Percentiles rank a stretch among this genome's conserved stretches.
phyloP scores from a whole-genome alignment of 2,888 invertebrate genomes.

The Ochropacha duplaris region DNA sequence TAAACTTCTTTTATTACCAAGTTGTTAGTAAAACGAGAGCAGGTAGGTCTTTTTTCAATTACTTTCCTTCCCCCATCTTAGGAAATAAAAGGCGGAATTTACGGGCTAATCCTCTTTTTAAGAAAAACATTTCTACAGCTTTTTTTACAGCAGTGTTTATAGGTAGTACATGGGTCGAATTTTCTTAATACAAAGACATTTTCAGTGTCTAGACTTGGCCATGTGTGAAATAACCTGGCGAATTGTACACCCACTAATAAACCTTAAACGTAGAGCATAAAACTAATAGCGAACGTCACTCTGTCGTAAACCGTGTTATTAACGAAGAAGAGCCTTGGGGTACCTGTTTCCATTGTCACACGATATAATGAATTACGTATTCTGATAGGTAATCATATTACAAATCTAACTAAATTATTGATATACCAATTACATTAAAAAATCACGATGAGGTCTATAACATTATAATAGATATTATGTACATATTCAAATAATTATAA shows the following conservation, averaged over 20 bases:
- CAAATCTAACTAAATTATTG: too few species aligned
- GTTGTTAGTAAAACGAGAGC: slow-evolving; percentile 76
- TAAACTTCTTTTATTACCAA: slow-evolving; percentile 78
- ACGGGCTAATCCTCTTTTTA: slow-evolving; percentile 59
- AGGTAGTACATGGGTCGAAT: slow-evolving; percentile 34
- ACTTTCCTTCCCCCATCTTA: slow-evolving; percentile 42
- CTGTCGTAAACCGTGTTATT: slow-evolving; percentile 71
- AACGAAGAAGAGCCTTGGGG: slow-evolving; percentile 51
- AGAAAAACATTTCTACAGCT: slow-evolving; percentile 42
- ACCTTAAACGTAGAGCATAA: slow-evolving; percentile 73
- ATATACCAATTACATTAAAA: too few species aligned
- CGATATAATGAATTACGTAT: slow-evolving; percentile 7
- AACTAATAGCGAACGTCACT: slow-evolving; percentile 76
- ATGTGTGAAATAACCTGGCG: slow-evolving; percentile 76
- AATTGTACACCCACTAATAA: slow-evolving; percentile 75
- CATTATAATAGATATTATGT: too few species aligned
- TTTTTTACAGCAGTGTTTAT: slow-evolving; percentile 11
- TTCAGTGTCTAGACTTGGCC: slow-evolving; percentile 72
- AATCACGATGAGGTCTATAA: too few species aligned
- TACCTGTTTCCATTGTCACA: slow-evolving; percentile 27
- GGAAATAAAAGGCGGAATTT: slow-evolving; percentile 65
- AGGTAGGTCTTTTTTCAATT: slow-evolving; percentile 66
- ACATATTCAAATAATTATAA: too few species aligned
- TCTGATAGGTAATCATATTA: background rate
- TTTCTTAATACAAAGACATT: slow-evolving; percentile 64